Conservation (phyloP, 2,888 invertebrate genomes). For the Ornithoptera alexandrae region DNA sequence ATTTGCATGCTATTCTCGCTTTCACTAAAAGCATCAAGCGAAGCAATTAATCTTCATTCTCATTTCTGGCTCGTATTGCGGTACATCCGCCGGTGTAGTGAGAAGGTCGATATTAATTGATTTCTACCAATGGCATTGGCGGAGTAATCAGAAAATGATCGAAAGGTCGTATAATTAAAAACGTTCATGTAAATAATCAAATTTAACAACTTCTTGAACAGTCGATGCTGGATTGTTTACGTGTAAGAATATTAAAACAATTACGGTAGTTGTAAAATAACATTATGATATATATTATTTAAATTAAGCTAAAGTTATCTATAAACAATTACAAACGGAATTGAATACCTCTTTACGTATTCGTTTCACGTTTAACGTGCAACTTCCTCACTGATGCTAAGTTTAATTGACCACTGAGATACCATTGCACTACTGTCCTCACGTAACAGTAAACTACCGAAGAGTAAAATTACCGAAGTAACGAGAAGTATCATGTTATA, state of each 20-base stretch:
- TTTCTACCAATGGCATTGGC: neutral
- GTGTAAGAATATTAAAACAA: neutral
- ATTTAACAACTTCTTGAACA: neutral
- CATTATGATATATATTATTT: neutral
- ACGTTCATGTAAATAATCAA: neutral
- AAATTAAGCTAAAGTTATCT: neutral
- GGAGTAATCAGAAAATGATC: neutral
- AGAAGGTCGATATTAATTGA: slow-evolving; percentile 15
- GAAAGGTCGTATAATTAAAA: neutral
- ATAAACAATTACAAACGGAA: too few species aligned
- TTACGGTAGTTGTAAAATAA: neutral
- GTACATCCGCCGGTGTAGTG: neutral
- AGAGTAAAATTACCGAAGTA: too few species aligned
- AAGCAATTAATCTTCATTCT: slow-evolving; percentile 21
- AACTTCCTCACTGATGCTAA: too few species aligned
- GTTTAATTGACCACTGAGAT: too few species aligned
- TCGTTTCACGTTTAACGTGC: too few species aligned
- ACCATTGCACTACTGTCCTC: too few species aligned
- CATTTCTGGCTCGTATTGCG: slow-evolving; percentile 10
- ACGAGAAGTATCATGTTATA: too few species aligned
- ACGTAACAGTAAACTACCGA: too few species aligned
- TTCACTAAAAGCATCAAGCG: slow-evolving; percentile 9
- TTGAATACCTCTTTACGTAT: too few species aligned
- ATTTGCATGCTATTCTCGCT: slow-evolving; percentile 11
- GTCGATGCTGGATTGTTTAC: neutral